Evolutionary conservation across 2,797 vertebrate genomes (phyloP), one percentile per base, ranked within the genome.

Genomic region (Thamnophis elegans): DNA sequence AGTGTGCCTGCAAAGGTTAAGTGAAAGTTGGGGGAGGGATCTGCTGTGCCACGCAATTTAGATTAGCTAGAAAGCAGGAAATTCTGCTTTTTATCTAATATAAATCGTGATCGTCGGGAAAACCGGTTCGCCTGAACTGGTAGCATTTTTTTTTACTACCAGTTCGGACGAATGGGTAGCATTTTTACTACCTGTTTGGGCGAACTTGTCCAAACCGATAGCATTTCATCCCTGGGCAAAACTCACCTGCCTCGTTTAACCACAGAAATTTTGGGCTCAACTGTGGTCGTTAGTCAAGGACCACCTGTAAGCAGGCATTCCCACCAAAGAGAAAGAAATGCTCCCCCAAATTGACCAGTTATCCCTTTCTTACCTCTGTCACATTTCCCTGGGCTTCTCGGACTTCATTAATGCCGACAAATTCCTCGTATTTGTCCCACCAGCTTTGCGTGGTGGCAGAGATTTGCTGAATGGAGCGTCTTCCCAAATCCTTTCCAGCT

Each of bases 361-460:
- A 16, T 12, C 36, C 25, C 8, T 6, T 6, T 3, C 96, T 98
- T 97, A 99, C 99, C 99, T 99, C 98, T 0, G 98, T 98, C 94
- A 99, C 99, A 0, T 99, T 98, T 51, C 98, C 97, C 97, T 99
- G 99, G 89, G 99, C 99, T 42, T 97, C 97, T 51, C 98, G 98
- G 93, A 99, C 98, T 95, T 99, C 99, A 42, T 96, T 99, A 73
- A 99, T 97, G 60, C 99, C 99, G 0, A 99, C 99, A 96, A 99
- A 99, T 96, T 99, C 98, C 95, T 99, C 99, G 0, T 99, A 99
- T 95, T 96, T 98, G 91, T 96, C 97, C 99, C 99, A 99, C 99
- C 98, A 99, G 87, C 95, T 97, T 97, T 97, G 98, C 92, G 98
- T 96, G 0, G 97, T 97, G 78, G 97, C 95, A 5, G 97, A 96